phyloP scores from a whole-genome alignment of 2,113 vertebrate genomes.

The Oryzias curvinotus region DNA sequence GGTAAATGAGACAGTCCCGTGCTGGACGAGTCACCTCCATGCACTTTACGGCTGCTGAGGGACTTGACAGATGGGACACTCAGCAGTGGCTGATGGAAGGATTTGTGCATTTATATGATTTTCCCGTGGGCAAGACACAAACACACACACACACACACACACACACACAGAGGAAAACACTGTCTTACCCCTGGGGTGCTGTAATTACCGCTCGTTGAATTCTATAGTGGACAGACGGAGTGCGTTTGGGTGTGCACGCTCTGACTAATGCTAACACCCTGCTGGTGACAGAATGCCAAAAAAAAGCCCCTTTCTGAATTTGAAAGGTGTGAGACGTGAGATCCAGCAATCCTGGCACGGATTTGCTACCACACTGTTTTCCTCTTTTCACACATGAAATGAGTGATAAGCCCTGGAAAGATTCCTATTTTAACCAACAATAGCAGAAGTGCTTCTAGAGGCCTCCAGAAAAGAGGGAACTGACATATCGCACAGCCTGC shows the following conservation, averaged over 20 bases:
- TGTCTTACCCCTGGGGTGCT: constrained; percentile 39
- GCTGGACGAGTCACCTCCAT: constrained; percentile 40
- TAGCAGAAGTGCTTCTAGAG: constrained; percentile 15
- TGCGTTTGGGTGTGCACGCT: constrained; percentile 32
- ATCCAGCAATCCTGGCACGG: background rate
- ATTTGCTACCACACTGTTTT: constrained; percentile 5
- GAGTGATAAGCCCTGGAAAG: constrained; percentile 9
- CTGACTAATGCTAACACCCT: constrained; percentile 14
- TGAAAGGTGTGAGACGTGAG: constrained; percentile 6
- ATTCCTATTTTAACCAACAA: constrained; percentile 1
- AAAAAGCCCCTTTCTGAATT: constrained; percentile 4
- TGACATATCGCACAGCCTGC: constrained; percentile 16
- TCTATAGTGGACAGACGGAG: constrained; percentile 35
- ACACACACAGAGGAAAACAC: background rate
- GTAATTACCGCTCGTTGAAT: constrained; percentile 55
- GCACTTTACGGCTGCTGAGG: constrained; percentile 30
- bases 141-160: background rate
- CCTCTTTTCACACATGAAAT: constrained; percentile 28
- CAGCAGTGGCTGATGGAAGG: constrained; percentile 26
- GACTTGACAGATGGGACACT: constrained; percentile 53
- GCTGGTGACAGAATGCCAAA: too few species aligned
- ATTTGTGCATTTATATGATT: constrained; percentile 30
- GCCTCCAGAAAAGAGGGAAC: background rate
- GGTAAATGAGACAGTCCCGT: constrained; percentile 39
- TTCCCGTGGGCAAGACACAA: constrained; percentile 32